Conservation (phyloP, 2,113 vertebrate species). For the Platichthys flesus region DNA sequence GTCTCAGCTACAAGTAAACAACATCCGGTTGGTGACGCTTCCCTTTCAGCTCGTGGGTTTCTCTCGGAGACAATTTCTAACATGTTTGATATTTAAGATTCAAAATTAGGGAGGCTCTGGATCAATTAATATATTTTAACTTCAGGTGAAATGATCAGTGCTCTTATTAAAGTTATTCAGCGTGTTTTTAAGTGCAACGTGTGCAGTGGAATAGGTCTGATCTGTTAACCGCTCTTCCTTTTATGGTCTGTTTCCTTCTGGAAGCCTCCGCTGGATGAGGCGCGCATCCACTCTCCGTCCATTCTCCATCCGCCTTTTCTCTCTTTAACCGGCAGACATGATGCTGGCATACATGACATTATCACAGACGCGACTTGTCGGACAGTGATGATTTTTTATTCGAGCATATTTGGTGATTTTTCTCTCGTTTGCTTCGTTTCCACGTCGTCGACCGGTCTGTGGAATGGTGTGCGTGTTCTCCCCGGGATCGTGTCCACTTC, state of each 20-base stretch:
- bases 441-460: constrained; percentile 39
- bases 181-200: too few species aligned
- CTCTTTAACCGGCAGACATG: neutral
- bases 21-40: too few species aligned
- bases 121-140: too few species aligned
- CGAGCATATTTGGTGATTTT: neutral
- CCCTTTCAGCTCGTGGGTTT: too few species aligned
- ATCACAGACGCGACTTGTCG: neutral
- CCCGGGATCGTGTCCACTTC: constrained; percentile 78
- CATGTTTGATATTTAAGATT: too few species aligned
- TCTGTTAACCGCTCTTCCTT: constrained; percentile 48
- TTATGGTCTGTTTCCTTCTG: constrained; percentile 73
- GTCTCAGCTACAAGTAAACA: too few species aligned
- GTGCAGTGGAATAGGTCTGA: neutral
- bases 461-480: constrained; percentile 73
- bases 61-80: too few species aligned
- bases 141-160: too few species aligned
- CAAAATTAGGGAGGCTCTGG: too few species aligned
- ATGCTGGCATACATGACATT: neutral
- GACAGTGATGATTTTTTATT: neutral
- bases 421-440: neutral
- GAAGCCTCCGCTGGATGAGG: constrained; percentile 34
- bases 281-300: neutral
- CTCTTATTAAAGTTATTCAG: too few species aligned
- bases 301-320: neutral